phyloP scores from a whole-genome alignment of 1,140 invertebrate species.

The Megalonaias nervosa region DNA sequence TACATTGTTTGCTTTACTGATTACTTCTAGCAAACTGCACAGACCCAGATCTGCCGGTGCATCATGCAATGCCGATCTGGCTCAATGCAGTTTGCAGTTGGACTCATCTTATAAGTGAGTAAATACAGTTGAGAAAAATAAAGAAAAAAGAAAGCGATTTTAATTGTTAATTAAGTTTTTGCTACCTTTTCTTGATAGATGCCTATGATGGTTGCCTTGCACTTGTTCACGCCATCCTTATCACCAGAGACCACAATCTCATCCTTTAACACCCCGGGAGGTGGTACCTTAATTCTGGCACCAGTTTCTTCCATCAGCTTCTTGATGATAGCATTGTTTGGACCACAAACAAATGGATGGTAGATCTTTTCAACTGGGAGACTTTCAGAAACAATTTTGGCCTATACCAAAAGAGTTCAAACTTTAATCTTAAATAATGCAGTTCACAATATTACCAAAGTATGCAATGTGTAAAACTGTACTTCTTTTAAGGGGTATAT shows the following conservation, averaged over 20 bases:
- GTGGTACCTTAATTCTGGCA: conserved; percentile 94
- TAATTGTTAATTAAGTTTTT: too few relatives aligned
- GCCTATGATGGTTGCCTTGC: conserved; percentile 87
- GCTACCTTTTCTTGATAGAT: conserved; percentile 91
- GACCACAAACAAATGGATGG: conserved; percentile 95
- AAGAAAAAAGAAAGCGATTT: too few relatives aligned
- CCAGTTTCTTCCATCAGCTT: conserved; percentile 86
- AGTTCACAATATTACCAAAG: too few relatives aligned
- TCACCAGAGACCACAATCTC: conserved; percentile 97
- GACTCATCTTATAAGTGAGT: too few relatives aligned
- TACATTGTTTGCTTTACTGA: too few relatives aligned
- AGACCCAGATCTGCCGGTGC: too few relatives aligned
- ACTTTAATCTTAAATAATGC: too few relatives aligned
- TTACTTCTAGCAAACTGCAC: too few relatives aligned
- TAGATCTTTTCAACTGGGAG: conserved; percentile 89
- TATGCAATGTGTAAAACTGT: too few relatives aligned
- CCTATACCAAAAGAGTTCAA: conserved; percentile 64
- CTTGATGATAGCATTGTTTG: conserved; percentile 85
- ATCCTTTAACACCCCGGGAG: conserved; percentile 90
- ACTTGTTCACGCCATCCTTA: conserved; percentile 92
- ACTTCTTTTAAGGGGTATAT: not conserved
- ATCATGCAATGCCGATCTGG: too few relatives aligned
- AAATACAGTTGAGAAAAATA: too few relatives aligned
- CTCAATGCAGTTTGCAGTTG: too few relatives aligned
- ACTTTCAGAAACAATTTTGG: conserved; percentile 89